Evolutionary conservation across 2,888 invertebrate species (phyloP).

Genomic region (Drosophila recens): DNA sequence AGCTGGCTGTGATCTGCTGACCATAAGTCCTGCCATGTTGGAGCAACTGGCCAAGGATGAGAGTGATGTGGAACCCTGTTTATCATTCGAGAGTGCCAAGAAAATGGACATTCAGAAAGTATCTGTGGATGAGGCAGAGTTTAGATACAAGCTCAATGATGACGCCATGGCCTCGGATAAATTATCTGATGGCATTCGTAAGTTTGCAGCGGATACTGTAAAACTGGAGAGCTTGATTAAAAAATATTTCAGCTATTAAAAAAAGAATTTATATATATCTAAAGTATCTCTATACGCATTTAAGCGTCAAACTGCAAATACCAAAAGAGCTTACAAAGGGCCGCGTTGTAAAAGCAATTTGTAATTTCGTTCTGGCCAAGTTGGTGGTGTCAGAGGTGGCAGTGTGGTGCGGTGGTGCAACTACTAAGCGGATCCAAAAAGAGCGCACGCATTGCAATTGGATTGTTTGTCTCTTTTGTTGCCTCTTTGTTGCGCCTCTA

Average conservation of each 20-base stretch:
- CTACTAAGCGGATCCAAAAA: conserved; percentile 50
- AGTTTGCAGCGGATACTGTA: conserved; percentile 96
- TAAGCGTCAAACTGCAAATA: conserved; percentile 30
- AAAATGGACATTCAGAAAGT: conserved; percentile 90
- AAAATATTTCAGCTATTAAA: conserved; percentile 1
- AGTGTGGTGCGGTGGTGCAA: conserved; percentile 17
- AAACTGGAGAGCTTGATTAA: conserved; percentile 91
- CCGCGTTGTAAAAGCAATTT: conserved; percentile 61
- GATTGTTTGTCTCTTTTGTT: conserved; percentile 5
- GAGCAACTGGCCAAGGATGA: conserved; percentile 93
- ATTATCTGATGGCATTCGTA: conserved; percentile 97
- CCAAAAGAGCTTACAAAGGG: conserved; percentile 58
- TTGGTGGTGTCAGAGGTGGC: conserved; percentile 8
- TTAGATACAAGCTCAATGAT: conserved; percentile 98
- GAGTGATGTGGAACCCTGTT: conserved; percentile 87
- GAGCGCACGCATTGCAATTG: conserved; percentile 35
- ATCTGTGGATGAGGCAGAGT: conserved; percentile 91
- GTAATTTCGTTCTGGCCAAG: conserved; percentile 23
- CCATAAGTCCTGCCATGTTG: conserved; percentile 96
- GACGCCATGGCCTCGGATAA: conserved; percentile 99
- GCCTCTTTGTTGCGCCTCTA: conserved; percentile 8
- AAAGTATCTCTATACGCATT: conserved; percentile 7
- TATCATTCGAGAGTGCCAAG: conserved; percentile 89
- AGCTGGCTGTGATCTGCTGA: conserved; percentile 97
- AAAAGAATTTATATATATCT: background rate